These are phyloP conservation scores for Pogonus chalceus DNA, from an alignment of 1,140 invertebrate genomes.

Conservation along the genomic window DNA sequence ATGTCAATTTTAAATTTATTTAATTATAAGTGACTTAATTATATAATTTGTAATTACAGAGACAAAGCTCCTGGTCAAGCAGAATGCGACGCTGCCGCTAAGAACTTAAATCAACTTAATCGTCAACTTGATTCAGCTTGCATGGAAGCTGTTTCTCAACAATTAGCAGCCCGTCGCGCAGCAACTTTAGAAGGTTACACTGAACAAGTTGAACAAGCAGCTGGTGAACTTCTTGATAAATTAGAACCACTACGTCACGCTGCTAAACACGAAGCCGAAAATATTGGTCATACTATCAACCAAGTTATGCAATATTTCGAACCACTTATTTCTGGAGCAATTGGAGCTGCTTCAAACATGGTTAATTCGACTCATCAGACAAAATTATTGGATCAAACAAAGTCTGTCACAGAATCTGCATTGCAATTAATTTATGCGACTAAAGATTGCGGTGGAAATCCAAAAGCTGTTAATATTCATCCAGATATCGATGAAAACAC, in stretches of 20 bases:
- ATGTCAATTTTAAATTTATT: slow-evolving; percentile 16
- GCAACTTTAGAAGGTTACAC: slow-evolving; percentile 62
- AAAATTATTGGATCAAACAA: slow-evolving; percentile 78
- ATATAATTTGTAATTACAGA: slow-evolving; percentile 38
- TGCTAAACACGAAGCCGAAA: slow-evolving; percentile 85
- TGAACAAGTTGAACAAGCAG: slow-evolving; percentile 41
- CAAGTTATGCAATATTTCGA: slow-evolving; percentile 78
- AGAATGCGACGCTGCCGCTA: slow-evolving; percentile 81
- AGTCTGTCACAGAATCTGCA: slow-evolving; percentile 86
- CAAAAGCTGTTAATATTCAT: slow-evolving; percentile 68
- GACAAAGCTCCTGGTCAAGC: slow-evolving; percentile 92
- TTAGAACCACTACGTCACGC: slow-evolving; percentile 72
- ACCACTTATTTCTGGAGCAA: slow-evolving; percentile 68
- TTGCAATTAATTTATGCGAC: slow-evolving; percentile 75
- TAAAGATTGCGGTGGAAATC: slow-evolving; percentile 89
- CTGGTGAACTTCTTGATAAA: slow-evolving; percentile 65
- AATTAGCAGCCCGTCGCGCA: slow-evolving; percentile 56
- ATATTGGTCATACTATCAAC: slow-evolving; percentile 78
- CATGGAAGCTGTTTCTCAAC: slow-evolving; percentile 77
- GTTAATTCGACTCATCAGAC: slow-evolving; percentile 81
- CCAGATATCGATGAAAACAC: slow-evolving; percentile 74
- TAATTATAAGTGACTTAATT: not conserved
- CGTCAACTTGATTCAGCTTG: slow-evolving; percentile 79
- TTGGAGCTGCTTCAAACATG: slow-evolving; percentile 84
- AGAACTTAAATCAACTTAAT: slow-evolving; percentile 64